phyloP scores from a whole-genome alignment of 2,797 vertebrate species.

The Dendrocincla fuliginosa region DNA sequence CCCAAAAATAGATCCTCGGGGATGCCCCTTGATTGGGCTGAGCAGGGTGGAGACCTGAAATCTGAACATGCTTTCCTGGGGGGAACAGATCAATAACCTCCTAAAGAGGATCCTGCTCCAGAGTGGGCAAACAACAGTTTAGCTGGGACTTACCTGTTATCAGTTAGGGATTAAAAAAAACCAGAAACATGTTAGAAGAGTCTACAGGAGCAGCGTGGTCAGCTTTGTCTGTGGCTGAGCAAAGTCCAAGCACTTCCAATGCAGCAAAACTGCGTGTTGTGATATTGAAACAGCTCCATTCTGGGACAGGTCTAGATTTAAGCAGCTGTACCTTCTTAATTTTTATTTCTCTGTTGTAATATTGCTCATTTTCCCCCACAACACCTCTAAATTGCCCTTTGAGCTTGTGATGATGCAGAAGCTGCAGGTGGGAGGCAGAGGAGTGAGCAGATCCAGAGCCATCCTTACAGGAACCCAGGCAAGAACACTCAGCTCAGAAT shows the following conservation, averaged over 20 bases:
- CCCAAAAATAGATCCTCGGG: neutral
- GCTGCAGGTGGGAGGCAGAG: neutral
- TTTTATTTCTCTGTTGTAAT: neutral
- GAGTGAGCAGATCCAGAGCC: neutral
- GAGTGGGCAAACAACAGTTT: neutral
- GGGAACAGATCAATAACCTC: neutral
- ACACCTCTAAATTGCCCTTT: neutral
- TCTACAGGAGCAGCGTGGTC: neutral
- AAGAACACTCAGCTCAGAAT: neutral
- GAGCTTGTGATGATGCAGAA: neutral
- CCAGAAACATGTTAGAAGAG: neutral
- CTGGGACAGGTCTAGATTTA: neutral
- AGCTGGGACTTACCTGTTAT: neutral
- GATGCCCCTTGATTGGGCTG: neutral
- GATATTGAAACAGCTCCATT: neutral
- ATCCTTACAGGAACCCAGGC: accelerated
- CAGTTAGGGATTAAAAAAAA: neutral
- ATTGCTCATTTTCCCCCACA: neutral
- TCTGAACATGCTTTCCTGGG: neutral
- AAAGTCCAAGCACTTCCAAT: neutral
- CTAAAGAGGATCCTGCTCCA: neutral
- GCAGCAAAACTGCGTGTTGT: accelerated
- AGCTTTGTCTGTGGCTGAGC: neutral
- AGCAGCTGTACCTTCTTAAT: accelerated
- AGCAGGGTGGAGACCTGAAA: neutral